Base-by-base conservation (phyloP, 2,888 invertebrate genomes). In the Drosophila stalkeri region DNA sequence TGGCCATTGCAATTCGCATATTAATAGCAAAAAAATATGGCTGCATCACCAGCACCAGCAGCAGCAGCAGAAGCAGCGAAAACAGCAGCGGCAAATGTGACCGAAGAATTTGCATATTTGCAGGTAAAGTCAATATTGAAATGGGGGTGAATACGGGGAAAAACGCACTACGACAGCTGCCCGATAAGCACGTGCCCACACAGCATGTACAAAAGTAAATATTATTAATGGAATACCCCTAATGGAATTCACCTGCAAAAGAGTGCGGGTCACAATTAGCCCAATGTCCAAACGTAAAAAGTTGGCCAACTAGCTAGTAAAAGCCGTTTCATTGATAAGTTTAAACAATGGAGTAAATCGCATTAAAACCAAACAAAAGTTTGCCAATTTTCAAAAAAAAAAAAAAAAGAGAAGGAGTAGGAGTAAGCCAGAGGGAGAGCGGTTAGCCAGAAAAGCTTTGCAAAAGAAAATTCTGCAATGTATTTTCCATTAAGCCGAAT, bases 351-450 rank as follows among this genome's bases (percentile, higher is more conserved):
- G 20, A 44, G 20, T 66, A 54, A 59, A 70, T 72, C 57, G 56
- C 59, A 70, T 75, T 78, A 72, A 55, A 57, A 57, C 71, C 31
- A 66, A 85, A 69, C 74, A 82, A 72, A 80, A 68, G 54, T 69
- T 82, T 56, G 66, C 52, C 55, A 66, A 64, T 70, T 69, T 65
- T 37, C 49, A n/a, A 31, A 47, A 47, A 44, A 55, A 39, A 41
- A 39, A 27, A n/a, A n/a, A 54, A 39, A 39, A 27, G 9, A 8
- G 1, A 37, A 37, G 0, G 14, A 27, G 27, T 3, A 35, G 35
- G 35, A 35, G 35, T 12, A 35, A 18, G 12, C 1, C 18, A 35
- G 8, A 9, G 18, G 52, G 56, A 57, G 7, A 6, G 6, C 46
- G 69, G 39, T n/a, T 41, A 62, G 66, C 47, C 64, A 44, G 59